A percentile compares a stretch with the other conserved stretches of the same genome.
phyloP scores from a whole-genome alignment of 2,888 invertebrate genomes.

The Lasioglossum calceatum region DNA sequence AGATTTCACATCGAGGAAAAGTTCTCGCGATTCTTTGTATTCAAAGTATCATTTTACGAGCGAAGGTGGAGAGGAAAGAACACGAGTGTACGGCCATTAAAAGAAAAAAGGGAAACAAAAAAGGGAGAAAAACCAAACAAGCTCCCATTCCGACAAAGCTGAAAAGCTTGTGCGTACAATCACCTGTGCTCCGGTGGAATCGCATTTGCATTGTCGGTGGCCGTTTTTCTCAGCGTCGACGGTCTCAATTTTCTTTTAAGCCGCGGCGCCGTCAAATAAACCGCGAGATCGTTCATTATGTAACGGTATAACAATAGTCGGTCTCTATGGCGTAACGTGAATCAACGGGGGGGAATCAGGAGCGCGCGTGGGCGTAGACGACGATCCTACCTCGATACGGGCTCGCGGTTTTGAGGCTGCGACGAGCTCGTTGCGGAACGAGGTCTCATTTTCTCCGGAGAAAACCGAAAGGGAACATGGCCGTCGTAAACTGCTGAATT shows the following conservation, averaged over 20 bases:
- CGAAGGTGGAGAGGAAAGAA: not conserved
- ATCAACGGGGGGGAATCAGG: not conserved
- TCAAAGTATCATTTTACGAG: conserved; percentile 5
- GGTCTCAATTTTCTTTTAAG: conserved; percentile 19
- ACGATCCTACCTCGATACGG: not conserved
- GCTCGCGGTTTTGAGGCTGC: not conserved
- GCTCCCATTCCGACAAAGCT: not conserved
- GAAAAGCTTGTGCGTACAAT: not conserved
- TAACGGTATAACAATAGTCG: conserved; percentile 23
- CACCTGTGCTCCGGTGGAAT: not conserved
- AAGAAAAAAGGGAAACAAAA: not conserved
- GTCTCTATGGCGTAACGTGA: not conserved
- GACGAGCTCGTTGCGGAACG: not conserved
- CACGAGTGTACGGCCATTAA: not conserved
- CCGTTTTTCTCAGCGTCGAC: not conserved
- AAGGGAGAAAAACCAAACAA: not conserved
- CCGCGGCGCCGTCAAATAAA: conserved; percentile 4
- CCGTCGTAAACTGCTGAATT: not conserved
- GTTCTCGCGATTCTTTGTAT: conserved; percentile 1
- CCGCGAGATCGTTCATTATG: conserved; percentile 19
- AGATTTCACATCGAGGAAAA: not conserved
- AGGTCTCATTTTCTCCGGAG: not conserved
- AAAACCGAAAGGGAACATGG: not conserved
- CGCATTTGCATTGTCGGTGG: not conserved
- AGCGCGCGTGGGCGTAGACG: not conserved